Percentiles rank a stretch among this genome's conserved stretches.
These are phyloP conservation scores for Parauchenoglanis ngamensis DNA, from an alignment of 2,797 vertebrate genomes.

Conservation along the genomic window DNA sequence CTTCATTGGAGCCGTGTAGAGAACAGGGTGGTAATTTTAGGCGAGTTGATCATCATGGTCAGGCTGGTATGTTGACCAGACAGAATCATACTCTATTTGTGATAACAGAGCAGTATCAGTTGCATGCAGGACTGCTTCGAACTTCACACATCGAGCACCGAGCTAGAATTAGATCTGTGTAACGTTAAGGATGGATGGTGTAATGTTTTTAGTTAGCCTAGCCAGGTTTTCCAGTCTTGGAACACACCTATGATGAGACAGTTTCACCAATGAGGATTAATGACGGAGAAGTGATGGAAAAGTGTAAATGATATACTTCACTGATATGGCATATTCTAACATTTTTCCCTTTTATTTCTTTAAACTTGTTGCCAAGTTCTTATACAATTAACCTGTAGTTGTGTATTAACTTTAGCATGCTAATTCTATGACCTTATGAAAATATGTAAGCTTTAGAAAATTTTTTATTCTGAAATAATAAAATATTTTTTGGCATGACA, in stretches of 20 bases:
- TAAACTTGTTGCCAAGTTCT: neutral
- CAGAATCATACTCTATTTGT: conserved; percentile 20
- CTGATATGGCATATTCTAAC: neutral
- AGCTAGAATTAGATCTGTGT: neutral
- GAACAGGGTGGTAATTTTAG: conserved; percentile 3
- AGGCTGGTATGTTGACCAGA: conserved; percentile 14
- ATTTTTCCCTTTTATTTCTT: neutral
- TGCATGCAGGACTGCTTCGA: neutral
- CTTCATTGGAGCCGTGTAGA: neutral
- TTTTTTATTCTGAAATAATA: neutral
- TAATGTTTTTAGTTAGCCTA: neutral
- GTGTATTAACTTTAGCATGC: neutral
- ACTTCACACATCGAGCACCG: neutral
- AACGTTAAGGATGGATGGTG: neutral
- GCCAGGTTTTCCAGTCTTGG: neutral
- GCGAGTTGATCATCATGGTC: neutral
- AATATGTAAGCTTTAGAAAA: neutral
- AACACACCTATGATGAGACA: neutral
- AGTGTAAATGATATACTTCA: neutral
- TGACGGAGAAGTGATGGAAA: neutral
- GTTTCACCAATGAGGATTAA: too few relatives aligned
- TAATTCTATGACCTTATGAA: too few relatives aligned
- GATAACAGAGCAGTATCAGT: neutral
- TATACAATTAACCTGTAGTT: neutral
- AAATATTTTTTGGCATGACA: neutral